Base-by-base conservation (phyloP, 1,140 invertebrate species). In the Harpegnathos saltator region DNA sequence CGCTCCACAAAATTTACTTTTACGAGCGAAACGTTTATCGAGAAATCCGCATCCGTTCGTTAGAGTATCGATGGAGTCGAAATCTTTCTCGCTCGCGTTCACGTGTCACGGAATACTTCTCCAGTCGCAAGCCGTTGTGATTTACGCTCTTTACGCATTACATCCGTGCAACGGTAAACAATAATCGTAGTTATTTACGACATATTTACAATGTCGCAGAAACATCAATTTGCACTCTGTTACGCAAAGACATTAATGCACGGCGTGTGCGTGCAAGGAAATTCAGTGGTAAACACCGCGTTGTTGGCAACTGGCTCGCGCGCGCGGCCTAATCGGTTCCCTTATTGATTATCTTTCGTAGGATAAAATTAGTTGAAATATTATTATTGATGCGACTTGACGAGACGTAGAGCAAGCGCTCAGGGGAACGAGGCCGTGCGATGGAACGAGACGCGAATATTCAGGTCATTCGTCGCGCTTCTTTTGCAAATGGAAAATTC, bases 401-500 rank as follows among this genome's bases (percentile, higher is more conserved):
- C 15, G 17, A n/a, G n/a, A 29, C 69, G 17, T 22, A 12, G 17
- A 80, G n/a, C n/a, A n/a, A n/a, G n/a, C n/a, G n/a, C n/a, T 15
- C 17, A 17, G 33, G 38, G 26, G 29, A 80, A 71, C 65, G 63
- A 19, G 50, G 29, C 44, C 75, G 48, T 9, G 56, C 1, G 66
- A 19, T 52, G 26, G 38, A 52, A 69, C 52, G 22, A n/a, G 22
- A 71, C 54, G 50, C 33, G 75, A 71, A 48, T 80, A 80, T 80
- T 33, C 71, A 71, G 75, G 75, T 80, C 75, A 80, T 80, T 33
- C 58, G 58, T 71, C 75, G 17, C 24, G 33, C 24, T 80, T 71
- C 75, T 80, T 80, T 54, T 71, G 65, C 65, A 68, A 80, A 80
- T 80, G 50, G 68, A 80, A 80, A 80, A 80, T 80, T 69, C 69